Base-by-base conservation (phyloP, 2,113 vertebrate genomes). In the Chaetura pelagica region DNA sequence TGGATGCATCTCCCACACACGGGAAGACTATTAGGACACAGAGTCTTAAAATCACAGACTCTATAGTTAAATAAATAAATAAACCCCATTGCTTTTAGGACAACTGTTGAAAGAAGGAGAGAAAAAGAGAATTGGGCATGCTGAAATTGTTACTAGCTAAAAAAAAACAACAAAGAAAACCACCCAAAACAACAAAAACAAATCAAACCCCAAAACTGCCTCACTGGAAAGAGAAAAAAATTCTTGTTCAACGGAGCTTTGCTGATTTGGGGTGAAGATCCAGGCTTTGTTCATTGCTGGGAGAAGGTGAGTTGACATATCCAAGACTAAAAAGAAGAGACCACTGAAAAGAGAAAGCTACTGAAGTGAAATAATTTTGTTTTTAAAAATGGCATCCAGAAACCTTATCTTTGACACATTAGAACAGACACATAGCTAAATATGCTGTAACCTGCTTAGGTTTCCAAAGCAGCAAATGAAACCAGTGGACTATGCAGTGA, bases 401-500 rank as follows among this genome's bases (percentile, higher is more conserved):
- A 86, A 16, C 67, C 91, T 96, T 96, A 86, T 95, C 95, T 95
- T 95, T 88, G 96, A 95, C 79, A 96, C 86, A 90, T 96, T 95
- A 96, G 89, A 85, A 82, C 91, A 90, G 67, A 73, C 95, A 96
- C 86, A 74, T 73, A 58, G 89, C 84, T 91, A 94, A 97, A 97
- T 97, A 94, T 94, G 87, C 89, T 87, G 89, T 93, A 88, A 81
- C 84, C 93, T 83, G 68, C 74, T 94, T 93, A 64, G 34, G 73
- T 95, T 96, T 94, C 96, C 94, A 95, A 96, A 97, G 83, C 76
- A 94, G 86, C 82, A 76, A 89, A 96, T 97, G 93, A 96, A 97
- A 96, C 94, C 95, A 96, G 92, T 96, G 94, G 94, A 92, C 95
- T 95, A 97, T 96, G 96, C 89, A 95, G 68, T 67, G 83, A 96